Evolutionary conservation across 2,797 vertebrate genomes (phyloP), one percentile per base, ranked within the genome.

Genomic region (Pipistrellus nathusii): DNA sequence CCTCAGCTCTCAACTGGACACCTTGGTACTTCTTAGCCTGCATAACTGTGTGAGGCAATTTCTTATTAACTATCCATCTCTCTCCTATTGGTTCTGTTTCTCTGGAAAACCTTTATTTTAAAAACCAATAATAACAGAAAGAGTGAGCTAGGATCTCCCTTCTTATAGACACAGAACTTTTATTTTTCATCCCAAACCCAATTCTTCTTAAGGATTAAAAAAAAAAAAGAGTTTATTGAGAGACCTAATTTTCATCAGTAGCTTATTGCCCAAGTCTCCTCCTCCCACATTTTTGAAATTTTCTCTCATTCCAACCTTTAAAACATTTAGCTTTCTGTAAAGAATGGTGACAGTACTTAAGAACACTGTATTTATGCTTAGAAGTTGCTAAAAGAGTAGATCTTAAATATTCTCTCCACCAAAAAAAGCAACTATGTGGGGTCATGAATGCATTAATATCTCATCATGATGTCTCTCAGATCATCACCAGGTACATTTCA

Each of bases 261-360:
- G 51, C n/a, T 80, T 48, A 46, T 53, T 73, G 23, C 14, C 30
- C 7, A 75, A 57, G 41, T 62, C 30, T 59, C 23, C 15, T 35
- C 66, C 55, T 72, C n/a, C 23, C 73, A 89, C 51, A 57, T 53
- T 85, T 53, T 92, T 62, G 35, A 89, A 38, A 72, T 83, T 83
- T 89, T 21, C 76, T 92, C 53, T 51, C 82, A 82, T n/a, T 57
- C 5, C 7, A 72, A 86, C n/a, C n/a, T 82, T 82, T 89, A 76
- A 89, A 68, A 71, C 13, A 59, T 11, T 12, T 27, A 76, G 23
- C 78, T 11, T 46, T 71, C 41, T n/a, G 48, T 21, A 53, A 18
- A 55, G 20, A 51, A 78, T 55, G 27, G 27, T 27, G 21, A 80
- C 62, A 69, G 46, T 27, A 69, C 38, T 81, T 69, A 80, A 71